Conservation (phyloP, 2,113 vertebrate species). For the Lipophrys pholis region DNA sequence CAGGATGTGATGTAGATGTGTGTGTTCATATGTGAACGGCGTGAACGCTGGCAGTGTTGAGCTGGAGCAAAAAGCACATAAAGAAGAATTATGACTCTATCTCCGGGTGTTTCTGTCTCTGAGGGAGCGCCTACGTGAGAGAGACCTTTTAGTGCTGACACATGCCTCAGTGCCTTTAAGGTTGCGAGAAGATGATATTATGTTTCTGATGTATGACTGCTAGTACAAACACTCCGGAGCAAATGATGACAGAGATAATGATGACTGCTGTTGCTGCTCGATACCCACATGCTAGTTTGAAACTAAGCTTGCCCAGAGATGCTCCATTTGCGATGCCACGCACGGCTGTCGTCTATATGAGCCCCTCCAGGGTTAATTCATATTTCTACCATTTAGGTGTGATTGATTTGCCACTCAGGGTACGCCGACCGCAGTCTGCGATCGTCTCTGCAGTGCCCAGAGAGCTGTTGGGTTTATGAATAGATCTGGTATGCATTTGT, state of each 20-base stretch:
- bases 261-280: slow-evolving; percentile 44
- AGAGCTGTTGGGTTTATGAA: slow-evolving; percentile 70
- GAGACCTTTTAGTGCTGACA: slow-evolving; percentile 75
- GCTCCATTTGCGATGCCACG: slow-evolving; percentile 42
- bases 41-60: slow-evolving; percentile 23
- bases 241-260: slow-evolving; percentile 58
- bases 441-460: slow-evolving; percentile 39
- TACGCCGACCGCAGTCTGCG: slow-evolving; percentile 45
- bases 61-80: slow-evolving; percentile 53
- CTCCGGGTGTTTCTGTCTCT: slow-evolving; percentile 54
- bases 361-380: slow-evolving; percentile 62
- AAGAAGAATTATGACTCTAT: slow-evolving; percentile 70
- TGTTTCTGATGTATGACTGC: slow-evolving; percentile 59
- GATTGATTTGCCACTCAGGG: slow-evolving; percentile 75
- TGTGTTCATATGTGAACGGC: slow-evolving; percentile 30
- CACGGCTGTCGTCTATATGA: slow-evolving; percentile 38
- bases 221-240: slow-evolving; percentile 61
- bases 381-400: slow-evolving; percentile 77
- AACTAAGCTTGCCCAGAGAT: slow-evolving; percentile 24
- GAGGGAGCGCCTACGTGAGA: slow-evolving; percentile 53
- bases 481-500: slow-evolving; percentile 69
- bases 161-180: slow-evolving; percentile 65
- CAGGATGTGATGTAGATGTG: slow-evolving; percentile 22
- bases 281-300: slow-evolving; percentile 16
- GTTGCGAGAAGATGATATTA: slow-evolving; percentile 55